phyloP scores from a whole-genome alignment of 2,113 vertebrate genomes.

The rabbit (Oryctolagus cuniculus) region DNA sequence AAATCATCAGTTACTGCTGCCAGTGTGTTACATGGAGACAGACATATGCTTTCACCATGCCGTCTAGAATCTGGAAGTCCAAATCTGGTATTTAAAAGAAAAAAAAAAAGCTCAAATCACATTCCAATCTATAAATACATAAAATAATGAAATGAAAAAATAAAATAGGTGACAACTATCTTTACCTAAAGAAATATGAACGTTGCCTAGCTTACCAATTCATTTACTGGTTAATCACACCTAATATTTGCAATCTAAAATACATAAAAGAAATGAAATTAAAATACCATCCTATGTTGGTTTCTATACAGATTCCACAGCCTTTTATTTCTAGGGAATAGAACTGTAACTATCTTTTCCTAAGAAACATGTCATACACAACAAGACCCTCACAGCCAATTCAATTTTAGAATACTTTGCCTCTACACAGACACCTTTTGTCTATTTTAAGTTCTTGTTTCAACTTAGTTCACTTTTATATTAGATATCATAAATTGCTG shows the following conservation, averaged over 20 bases:
- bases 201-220: background rate
- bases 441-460: background rate
- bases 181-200: constrained; percentile 46
- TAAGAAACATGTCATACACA: background rate
- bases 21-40: constrained; percentile 96
- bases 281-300: background rate
- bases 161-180: background rate
- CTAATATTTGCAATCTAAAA: background rate
- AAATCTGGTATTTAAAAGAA: constrained; percentile 89
- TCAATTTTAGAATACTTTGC: background rate
- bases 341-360: background rate
- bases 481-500: background rate
- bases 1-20: constrained; percentile 99
- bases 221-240: background rate
- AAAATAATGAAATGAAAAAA: constrained; percentile 17
- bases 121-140: constrained; percentile 18
- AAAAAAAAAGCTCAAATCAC: constrained; percentile 44
- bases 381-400: background rate
- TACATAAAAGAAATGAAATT: background rate
- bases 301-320: background rate
- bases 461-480: background rate
- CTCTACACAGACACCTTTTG: background rate
- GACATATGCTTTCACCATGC: constrained; percentile 95
- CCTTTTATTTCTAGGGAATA: background rate
- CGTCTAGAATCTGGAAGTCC: constrained; percentile 98